Evolutionary conservation across 2,797 vertebrate genomes (phyloP).

Genomic region (Diplodus sargus): DNA sequence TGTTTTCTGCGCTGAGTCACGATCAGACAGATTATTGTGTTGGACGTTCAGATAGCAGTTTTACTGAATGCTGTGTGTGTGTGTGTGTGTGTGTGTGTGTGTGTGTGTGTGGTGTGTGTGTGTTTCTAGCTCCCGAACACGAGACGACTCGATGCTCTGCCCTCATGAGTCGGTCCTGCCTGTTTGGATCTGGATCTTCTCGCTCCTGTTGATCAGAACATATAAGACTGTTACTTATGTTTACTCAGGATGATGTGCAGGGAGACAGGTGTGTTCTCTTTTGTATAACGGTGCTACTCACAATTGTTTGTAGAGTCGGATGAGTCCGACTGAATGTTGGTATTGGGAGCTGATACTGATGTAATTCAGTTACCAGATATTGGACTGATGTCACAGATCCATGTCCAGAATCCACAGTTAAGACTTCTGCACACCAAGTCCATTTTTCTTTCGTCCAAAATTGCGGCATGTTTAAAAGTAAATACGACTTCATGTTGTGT

Average conservation of each 20-base stretch:
- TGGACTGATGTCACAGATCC: no score
- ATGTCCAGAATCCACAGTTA: no score
- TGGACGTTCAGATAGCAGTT: neutral
- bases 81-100: constrained; percentile 9
- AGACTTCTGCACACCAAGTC: no score
- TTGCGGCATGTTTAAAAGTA: no score
- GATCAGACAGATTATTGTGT: neutral
- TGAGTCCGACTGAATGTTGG: no score
- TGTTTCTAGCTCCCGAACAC: constrained; percentile 81
- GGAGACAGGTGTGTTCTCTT: neutral
- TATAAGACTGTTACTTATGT: constrained; percentile 12
- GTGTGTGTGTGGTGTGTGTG: constrained; percentile 62
- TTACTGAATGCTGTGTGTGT: constrained; percentile 41
- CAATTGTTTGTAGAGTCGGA: no score
- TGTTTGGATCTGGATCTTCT: constrained; percentile 18
- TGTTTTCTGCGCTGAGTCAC: constrained; percentile 43
- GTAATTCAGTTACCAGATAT: no score
- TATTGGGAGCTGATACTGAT: no score
- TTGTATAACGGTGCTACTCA: neutral
- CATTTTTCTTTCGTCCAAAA: no score
- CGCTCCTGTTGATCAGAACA: constrained; percentile 22
- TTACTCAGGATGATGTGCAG: neutral
- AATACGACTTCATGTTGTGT: no score
- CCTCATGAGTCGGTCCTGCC: constrained; percentile 61
- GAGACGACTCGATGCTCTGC: constrained; percentile 70